Evolutionary conservation across 2,797 vertebrate genomes (phyloP).

Genomic region (Paguma larvata): DNA sequence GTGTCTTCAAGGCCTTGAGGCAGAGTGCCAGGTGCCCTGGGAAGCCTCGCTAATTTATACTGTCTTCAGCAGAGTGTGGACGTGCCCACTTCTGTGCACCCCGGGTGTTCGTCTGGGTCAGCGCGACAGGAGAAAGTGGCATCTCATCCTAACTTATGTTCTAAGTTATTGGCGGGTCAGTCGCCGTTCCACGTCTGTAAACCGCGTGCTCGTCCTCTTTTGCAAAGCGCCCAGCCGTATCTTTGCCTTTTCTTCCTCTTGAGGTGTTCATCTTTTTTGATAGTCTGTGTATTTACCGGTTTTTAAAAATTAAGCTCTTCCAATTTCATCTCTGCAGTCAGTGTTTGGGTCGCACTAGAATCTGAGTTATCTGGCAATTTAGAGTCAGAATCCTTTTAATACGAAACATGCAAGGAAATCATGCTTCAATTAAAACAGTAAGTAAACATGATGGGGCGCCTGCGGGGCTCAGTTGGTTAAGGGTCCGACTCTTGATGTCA

Average conservation of each 20-base stretch:
- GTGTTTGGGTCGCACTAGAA: neutral
- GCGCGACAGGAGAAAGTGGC: neutral
- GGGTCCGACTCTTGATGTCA: no score
- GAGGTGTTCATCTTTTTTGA: neutral
- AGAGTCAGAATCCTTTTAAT: neutral
- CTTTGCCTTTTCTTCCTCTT: neutral
- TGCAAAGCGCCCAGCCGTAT: fast-evolving
- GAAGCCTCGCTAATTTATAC: neutral
- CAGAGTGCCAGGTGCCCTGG: no score
- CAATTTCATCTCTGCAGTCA: neutral
- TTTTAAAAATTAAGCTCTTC: neutral
- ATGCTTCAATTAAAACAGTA: neutral
- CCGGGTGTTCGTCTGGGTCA: neutral
- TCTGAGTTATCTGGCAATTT: neutral
- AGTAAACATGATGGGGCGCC: no score
- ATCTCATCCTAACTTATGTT: neutral
- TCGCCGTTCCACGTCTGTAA: neutral
- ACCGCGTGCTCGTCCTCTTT: neutral
- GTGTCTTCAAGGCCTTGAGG: neutral
- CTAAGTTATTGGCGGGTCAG: neutral
- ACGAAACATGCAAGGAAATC: neutral
- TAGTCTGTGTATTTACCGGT: neutral
- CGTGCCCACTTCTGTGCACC: neutral
- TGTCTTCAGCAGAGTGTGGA: neutral
- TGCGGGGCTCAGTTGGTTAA: no score